Percentiles rank a stretch among this genome's conserved stretches.
phyloP scores from a whole-genome alignment of 2,888 invertebrate species.

The Bembecia ichneumoniformis region DNA sequence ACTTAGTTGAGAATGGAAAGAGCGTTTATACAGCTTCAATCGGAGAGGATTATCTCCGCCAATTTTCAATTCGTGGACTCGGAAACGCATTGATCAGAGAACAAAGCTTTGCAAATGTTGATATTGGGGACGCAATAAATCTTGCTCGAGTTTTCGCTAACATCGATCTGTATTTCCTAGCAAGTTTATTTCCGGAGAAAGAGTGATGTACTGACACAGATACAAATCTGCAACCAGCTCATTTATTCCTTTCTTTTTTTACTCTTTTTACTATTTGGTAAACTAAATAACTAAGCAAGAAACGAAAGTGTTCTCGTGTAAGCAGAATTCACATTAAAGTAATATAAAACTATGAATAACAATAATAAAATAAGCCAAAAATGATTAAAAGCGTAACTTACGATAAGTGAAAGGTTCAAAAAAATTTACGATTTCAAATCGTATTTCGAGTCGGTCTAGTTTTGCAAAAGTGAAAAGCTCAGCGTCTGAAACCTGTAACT shows the following conservation, averaged over 20 bases:
- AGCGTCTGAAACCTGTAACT: constrained; percentile 42
- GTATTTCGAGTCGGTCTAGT: too few species aligned
- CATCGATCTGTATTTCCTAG: constrained; percentile 27
- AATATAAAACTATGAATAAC: too few species aligned
- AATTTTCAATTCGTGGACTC: background rate
- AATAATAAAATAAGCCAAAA: too few species aligned
- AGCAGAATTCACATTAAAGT: too few species aligned
- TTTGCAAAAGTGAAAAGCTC: constrained; percentile 44
- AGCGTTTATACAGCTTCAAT: background rate
- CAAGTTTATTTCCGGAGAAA: constrained; percentile 30
- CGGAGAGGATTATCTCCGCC: background rate
- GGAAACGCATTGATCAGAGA: constrained; percentile 18
- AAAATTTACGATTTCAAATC: too few species aligned
- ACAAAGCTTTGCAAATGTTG: constrained; percentile 21
- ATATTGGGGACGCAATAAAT: constrained; percentile 26
- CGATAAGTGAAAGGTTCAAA: too few species aligned
- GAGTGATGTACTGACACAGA: constrained; percentile 25
- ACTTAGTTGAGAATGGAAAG: background rate
- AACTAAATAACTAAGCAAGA: background rate
- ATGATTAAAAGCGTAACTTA: too few species aligned
- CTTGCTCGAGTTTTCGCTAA: constrained; percentile 26
- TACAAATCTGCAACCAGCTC: constrained; percentile 23
- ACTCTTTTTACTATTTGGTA: background rate
- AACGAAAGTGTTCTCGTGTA: background rate
- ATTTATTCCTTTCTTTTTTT: constrained; percentile 8